Conservation (phyloP, 1,140 invertebrate genomes). For the Cydia amplana region DNA sequence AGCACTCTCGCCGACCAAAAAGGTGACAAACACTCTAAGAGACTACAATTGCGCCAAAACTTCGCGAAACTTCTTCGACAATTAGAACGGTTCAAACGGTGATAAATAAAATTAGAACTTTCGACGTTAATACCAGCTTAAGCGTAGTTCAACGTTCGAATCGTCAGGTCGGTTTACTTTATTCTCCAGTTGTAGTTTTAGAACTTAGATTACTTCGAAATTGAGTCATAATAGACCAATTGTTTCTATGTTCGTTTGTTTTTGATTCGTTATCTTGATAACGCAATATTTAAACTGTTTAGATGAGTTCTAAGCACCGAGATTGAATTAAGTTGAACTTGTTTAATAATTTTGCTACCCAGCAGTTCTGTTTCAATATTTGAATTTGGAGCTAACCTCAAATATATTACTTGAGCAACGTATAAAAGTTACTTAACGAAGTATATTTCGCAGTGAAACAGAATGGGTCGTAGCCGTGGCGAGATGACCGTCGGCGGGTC, state of each 20-base stretch:
- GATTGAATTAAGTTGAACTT: conserved; percentile 8
- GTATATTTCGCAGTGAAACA: conserved; percentile 7
- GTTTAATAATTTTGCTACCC: background rate
- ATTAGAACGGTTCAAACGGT: conserved; percentile 18
- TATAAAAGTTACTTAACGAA: conserved; percentile 23
- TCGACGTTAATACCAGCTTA: conserved; percentile 29
- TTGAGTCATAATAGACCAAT: conserved; percentile 27
- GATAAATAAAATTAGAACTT: conserved; percentile 31
- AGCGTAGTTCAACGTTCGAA: conserved; percentile 23
- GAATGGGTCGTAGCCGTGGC: conserved; percentile 16
- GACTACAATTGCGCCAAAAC: conserved; percentile 4
- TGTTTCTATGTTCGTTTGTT: conserved; percentile 24
- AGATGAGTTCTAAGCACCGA: conserved; percentile 12
- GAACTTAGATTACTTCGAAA: conserved; percentile 28
- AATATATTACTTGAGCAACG: background rate
- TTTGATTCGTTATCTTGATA: conserved; percentile 17
- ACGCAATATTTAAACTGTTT: conserved; percentile 28
- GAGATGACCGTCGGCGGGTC: conserved; percentile 29
- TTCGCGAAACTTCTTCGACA: conserved; percentile 21
- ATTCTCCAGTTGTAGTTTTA: conserved; percentile 15
- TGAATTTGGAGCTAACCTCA: conserved; percentile 10
- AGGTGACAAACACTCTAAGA: conserved; percentile 21
- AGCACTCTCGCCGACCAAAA: conserved; percentile 25
- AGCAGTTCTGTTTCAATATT: background rate
- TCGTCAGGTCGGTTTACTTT: conserved; percentile 31